Percentiles rank a stretch among this genome's conserved stretches.
Evolutionary conservation across 1,140 invertebrate genomes (phyloP).

Genomic region (Episyrphus balteatus): DNA sequence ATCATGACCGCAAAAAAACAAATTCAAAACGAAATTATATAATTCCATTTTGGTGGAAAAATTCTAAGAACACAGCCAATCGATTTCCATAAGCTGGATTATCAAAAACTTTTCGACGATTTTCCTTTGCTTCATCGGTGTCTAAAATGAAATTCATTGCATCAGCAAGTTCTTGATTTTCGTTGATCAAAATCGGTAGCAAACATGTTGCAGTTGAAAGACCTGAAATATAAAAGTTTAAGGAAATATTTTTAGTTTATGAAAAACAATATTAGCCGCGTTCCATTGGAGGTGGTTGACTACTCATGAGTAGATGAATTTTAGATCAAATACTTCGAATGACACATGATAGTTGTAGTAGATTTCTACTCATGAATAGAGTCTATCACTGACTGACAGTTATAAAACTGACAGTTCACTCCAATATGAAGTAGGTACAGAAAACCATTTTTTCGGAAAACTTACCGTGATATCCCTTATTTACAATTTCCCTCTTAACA

Average conservation of each 20-base stretch:
- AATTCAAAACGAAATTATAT: no score
- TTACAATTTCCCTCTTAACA: constrained; percentile 16
- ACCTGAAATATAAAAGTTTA: constrained; percentile 2
- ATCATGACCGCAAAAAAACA: no score
- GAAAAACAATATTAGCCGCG: not conserved
- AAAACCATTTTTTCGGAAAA: no score
- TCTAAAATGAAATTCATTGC: constrained; percentile 8
- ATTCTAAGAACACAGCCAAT: constrained; percentile 3
- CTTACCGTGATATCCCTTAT: constrained; percentile 19
- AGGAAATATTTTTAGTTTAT: not conserved
- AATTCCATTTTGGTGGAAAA: constrained; percentile 1
- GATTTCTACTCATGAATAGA: no score
- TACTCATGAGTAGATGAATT: no score
- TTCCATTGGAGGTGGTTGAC: no score
- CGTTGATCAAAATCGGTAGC: constrained; percentile 8
- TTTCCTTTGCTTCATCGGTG: constrained; percentile 8
- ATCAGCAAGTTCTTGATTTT: constrained; percentile 9
- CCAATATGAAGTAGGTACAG: no score
- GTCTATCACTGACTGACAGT: no score
- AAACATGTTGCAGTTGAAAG: constrained; percentile 7
- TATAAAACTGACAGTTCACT: no score
- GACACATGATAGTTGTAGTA: no score
- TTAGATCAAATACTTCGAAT: not conserved
- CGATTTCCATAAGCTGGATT: constrained; percentile 6
- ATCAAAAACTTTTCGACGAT: constrained; percentile 5